Conservation (phyloP, 2,113 vertebrate genomes). For the Podarcis raffonei region DNA sequence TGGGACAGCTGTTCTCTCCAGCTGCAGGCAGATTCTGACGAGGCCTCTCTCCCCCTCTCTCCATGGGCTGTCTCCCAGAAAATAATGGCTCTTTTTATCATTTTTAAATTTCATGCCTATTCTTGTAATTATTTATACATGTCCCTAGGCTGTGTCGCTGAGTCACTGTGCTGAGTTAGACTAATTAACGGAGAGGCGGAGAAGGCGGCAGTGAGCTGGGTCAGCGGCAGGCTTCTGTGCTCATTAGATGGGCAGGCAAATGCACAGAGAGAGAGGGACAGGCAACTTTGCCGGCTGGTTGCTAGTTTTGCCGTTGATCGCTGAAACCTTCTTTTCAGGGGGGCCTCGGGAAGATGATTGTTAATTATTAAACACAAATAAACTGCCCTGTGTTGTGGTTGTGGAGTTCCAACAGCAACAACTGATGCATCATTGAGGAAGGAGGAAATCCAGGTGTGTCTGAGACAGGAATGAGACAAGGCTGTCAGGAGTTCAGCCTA, state of each 20-base stretch:
- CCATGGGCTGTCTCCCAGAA: neutral
- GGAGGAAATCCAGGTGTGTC: neutral
- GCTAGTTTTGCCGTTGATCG: neutral
- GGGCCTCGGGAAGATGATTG: neutral
- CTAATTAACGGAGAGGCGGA: constrained; percentile 24
- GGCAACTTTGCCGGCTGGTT: neutral
- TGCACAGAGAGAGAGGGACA: neutral
- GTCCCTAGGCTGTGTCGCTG: constrained; percentile 5
- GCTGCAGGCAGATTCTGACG: neutral
- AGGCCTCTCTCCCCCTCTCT: neutral
- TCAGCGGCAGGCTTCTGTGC: neutral
- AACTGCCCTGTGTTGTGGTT: neutral
- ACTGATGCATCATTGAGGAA: neutral
- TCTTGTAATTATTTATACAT: constrained; percentile 14
- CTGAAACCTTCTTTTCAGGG: neutral
- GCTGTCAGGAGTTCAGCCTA: too few species aligned
- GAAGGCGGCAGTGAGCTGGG: neutral
- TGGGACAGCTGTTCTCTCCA: neutral
- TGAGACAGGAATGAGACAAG: neutral
- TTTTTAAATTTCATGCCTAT: constrained; percentile 12
- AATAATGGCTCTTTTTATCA: constrained; percentile 9
- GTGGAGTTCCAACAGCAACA: too few species aligned
- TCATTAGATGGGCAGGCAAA: neutral
- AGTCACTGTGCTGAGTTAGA: constrained; percentile 1
- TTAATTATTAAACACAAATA: neutral